A percentile compares a stretch with the other conserved stretches of the same genome.
phyloP scores from a whole-genome alignment of 2,888 invertebrate genomes.

The Drosophila kanekoi region DNA sequence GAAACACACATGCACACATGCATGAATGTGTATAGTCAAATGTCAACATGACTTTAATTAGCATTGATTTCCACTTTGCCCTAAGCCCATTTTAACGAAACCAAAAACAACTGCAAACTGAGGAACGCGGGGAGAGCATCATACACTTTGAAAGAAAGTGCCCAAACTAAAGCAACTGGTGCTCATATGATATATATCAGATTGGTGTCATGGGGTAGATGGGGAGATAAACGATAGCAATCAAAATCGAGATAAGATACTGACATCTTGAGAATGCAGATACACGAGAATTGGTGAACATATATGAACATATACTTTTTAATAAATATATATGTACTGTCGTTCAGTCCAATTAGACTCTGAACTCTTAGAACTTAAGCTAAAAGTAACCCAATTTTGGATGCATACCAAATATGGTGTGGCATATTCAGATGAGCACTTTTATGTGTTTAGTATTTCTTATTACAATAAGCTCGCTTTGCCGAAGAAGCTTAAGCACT shows the following conservation, averaged over 20 bases:
- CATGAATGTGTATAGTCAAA: slow-evolving; percentile 30
- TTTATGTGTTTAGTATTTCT: too few species aligned
- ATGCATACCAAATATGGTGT: too few species aligned
- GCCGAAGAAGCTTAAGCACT: too few species aligned
- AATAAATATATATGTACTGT: background rate
- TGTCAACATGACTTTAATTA: slow-evolving; percentile 66
- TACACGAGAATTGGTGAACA: slow-evolving; percentile 9
- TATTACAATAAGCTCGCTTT: too few species aligned
- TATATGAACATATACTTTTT: too few species aligned
- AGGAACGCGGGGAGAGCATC: slow-evolving; percentile 15
- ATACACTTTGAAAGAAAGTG: slow-evolving; percentile 1
- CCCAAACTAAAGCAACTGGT: background rate
- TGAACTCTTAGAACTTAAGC: too few species aligned
- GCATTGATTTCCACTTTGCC: slow-evolving; percentile 73
- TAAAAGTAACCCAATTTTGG: too few species aligned
- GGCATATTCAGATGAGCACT: too few species aligned
- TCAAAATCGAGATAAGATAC: slow-evolving; percentile 34
- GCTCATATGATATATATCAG: slow-evolving; percentile 7
- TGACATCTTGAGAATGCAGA: slow-evolving; percentile 21
- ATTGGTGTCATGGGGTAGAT: slow-evolving; percentile 17
- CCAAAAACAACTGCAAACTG: slow-evolving; percentile 2
- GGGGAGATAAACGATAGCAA: slow-evolving; percentile 7
- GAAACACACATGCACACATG: slow-evolving; percentile 20
- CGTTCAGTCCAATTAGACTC: too few species aligned
- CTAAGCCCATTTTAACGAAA: slow-evolving; percentile 47